phyloP scores from a whole-genome alignment of 2,888 invertebrate species.

The Amaurobius ferox region DNA sequence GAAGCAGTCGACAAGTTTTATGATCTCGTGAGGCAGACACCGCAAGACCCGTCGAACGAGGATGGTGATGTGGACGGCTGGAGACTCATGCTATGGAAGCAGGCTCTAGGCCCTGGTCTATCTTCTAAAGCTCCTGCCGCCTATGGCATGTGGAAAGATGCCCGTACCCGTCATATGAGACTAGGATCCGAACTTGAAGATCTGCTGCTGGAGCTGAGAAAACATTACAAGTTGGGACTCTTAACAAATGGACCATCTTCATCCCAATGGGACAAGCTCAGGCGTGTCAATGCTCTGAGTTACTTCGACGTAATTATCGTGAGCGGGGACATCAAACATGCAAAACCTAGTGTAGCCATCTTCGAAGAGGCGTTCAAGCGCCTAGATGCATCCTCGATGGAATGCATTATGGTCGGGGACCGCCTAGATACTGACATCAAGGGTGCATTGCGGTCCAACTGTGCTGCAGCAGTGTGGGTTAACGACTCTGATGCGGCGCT shows the following conservation, averaged over 20 bases:
- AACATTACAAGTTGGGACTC: slow-evolving; percentile 85
- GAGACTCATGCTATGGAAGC: slow-evolving; percentile 87
- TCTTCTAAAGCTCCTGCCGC: slow-evolving; percentile 85
- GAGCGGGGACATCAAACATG: slow-evolving; percentile 90
- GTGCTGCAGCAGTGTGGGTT: slow-evolving; percentile 89
- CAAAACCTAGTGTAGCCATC: slow-evolving; percentile 89
- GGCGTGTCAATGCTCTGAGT: slow-evolving; percentile 74
- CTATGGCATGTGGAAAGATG: slow-evolving; percentile 87
- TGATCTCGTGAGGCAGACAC: slow-evolving; percentile 87
- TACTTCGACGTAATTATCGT: slow-evolving; percentile 79
- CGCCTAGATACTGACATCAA: slow-evolving; percentile 91
- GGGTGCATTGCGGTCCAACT: slow-evolving; percentile 86
- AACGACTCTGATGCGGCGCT: slow-evolving; percentile 78
- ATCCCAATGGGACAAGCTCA: slow-evolving; percentile 92
- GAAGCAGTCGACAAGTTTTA: slow-evolving; percentile 84
- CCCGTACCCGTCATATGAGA: slow-evolving; percentile 87
- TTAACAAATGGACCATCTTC: slow-evolving; percentile 92
- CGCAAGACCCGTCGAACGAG: slow-evolving; percentile 85
- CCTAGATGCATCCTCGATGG: slow-evolving; percentile 85
- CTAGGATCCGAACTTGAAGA: slow-evolving; percentile 84
- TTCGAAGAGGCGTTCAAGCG: slow-evolving; percentile 87
- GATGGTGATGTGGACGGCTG: slow-evolving; percentile 83
- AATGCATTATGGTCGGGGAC: slow-evolving; percentile 92
- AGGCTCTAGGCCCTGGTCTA: slow-evolving; percentile 86
- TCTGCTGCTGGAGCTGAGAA: slow-evolving; percentile 83